phyloP scores from a whole-genome alignment of 2,888 invertebrate species.

The Cheilosia impressa region DNA sequence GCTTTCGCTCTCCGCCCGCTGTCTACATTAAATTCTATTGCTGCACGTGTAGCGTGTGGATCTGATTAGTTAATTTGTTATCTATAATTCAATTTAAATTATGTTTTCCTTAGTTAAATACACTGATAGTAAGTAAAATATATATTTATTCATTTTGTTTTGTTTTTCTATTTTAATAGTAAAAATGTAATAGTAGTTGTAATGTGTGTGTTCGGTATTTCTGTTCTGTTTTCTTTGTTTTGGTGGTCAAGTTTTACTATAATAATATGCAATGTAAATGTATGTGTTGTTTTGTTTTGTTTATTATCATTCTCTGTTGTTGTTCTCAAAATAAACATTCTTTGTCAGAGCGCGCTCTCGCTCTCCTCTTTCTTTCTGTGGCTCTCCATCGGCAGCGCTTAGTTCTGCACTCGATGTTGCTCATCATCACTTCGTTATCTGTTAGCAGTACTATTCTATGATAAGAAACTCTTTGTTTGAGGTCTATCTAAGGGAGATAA shows the following conservation, averaged over 20 bases:
- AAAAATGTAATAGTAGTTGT: conserved; percentile 62
- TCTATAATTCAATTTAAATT: conserved; percentile 26
- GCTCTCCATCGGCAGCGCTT: conserved; percentile 7
- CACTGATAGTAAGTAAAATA: conserved; percentile 71
- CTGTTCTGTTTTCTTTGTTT: conserved; percentile 32
- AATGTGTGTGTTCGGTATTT: conserved; percentile 29
- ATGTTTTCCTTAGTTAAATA: conserved; percentile 36
- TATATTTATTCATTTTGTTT: conserved; percentile 40
- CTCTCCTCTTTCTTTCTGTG: conserved; percentile 7
- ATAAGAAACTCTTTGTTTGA: conserved; percentile 10
- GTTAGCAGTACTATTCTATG: neutral
- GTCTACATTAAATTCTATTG: conserved; percentile 20
- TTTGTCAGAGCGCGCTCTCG: conserved; percentile 44
- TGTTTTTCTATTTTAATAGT: conserved; percentile 35
- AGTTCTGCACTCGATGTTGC: neutral
- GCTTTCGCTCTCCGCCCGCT: conserved; percentile 26
- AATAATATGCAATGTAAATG: conserved; percentile 59
- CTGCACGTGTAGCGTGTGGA: conserved; percentile 13
- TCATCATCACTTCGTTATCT: neutral
- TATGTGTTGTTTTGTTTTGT: conserved; percentile 34
- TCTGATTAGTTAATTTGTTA: conserved; percentile 24
- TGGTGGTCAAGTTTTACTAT: conserved; percentile 67
- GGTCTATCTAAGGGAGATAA: conserved; percentile 11
- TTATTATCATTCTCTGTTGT: conserved; percentile 17
- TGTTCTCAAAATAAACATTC: conserved; percentile 10